Percentiles rank a stretch among this genome's conserved stretches.
Conservation (phyloP, 2,797 vertebrate genomes). For the Nyctalus aviator region DNA sequence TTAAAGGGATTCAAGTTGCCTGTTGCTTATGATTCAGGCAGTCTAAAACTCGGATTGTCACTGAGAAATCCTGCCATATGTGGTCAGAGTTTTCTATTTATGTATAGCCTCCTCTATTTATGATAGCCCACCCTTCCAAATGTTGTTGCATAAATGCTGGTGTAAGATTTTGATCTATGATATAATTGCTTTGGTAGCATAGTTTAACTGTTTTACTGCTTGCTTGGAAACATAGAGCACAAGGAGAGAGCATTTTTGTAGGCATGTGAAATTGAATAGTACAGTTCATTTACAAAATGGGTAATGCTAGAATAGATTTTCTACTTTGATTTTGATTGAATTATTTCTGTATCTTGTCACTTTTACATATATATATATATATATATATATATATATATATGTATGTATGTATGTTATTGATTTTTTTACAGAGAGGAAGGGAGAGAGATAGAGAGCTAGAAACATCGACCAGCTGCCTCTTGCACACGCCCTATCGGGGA, state of each 20-base stretch:
- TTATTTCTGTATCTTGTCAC: conserved; percentile 26
- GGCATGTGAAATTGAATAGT: conserved; percentile 15
- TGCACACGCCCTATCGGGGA: too few species aligned
- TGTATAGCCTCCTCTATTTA: not conserved
- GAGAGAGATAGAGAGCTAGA: too few species aligned
- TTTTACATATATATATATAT: not conserved
- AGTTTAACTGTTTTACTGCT: conserved; percentile 32
- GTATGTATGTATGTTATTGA: too few species aligned
- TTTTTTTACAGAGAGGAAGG: too few species aligned
- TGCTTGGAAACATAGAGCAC: not conserved
- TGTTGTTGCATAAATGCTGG: not conserved
- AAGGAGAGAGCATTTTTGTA: not conserved
- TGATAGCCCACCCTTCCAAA: conserved; percentile 2
- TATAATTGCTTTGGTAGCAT: not conserved
- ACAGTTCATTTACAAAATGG: conserved; percentile 17
- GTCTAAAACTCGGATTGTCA: not conserved
- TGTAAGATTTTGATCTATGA: conserved; percentile 8
- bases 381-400: too few species aligned
- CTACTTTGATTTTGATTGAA: conserved; percentile 20
- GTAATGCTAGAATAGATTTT: not conserved
- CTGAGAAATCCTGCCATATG: not conserved
- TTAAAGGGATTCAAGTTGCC: conserved; percentile 46
- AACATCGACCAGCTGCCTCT: too few species aligned
- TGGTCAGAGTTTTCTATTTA: conserved; percentile 43
- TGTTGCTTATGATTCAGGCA: not conserved